Base-by-base conservation (phyloP, 2,113 vertebrate genomes). In the Sinosuthora webbiana region DNA sequence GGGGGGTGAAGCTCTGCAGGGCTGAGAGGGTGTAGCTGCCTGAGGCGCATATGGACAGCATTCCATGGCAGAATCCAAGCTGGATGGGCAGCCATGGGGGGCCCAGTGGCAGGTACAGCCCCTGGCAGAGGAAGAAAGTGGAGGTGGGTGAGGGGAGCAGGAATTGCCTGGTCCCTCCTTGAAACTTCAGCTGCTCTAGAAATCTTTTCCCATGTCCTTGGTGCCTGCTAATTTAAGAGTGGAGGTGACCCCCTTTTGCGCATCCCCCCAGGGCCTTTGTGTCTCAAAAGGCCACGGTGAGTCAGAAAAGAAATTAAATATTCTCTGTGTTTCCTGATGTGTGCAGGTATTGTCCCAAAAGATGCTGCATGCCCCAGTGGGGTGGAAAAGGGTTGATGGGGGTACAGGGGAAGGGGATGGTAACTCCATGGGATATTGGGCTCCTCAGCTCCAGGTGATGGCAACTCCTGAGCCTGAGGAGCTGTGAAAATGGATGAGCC, bases 211-310 rank as follows among this genome's bases (percentile, higher is more conserved):
- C 13, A 10, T 57, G 94, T 86, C 92, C 94, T 97, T 95, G 68
- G 20, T 71, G 49, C 69, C 83, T 96, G 52, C 95, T 97, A 95
- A 96, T 96, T 96, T 96, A 28, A 47, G 86, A 90, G 62, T 3
- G 3, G 80, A 96, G 94, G 93, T 96, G 96, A 96, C 94, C 93
- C 70, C 57, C 53, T 96, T 97, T 89, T 15, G 3, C 7, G 21
- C 3, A 0, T 53, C 10, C 44, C 59, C 30, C 52, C 60, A 42
- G 70, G 86, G 73, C 57, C 41, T 56, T 68, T 0, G 0, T 3
- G 1, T 77, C 92, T 94, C 90, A 25, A 50, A 76, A 65, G 63
- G 78, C 87, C 5, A 4, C 0, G 1, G 70, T 86, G 79, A 92
- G 64, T 94, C 65, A 90, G 90, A 92, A 95, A 89, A 50, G 13